phyloP scores from a whole-genome alignment of 35 echinoderm and acorn worm species.

The Apostichopus japonicus region DNA sequence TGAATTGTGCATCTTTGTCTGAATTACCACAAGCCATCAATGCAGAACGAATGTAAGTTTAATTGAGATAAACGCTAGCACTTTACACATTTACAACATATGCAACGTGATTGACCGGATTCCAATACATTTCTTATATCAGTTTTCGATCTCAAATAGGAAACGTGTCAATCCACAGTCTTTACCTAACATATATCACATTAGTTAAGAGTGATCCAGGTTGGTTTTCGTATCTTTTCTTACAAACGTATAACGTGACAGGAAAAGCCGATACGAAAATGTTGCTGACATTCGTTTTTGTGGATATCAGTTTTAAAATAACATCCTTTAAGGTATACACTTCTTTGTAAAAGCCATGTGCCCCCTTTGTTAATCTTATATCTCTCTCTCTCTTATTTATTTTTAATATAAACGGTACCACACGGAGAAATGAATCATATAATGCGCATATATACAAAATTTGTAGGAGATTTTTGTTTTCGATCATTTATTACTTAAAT shows the following conservation, averaged over 20 bases:
- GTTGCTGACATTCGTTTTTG: too few relatives aligned
- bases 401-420: neutral
- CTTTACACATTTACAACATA: neutral
- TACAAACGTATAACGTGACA: too few relatives aligned
- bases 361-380: neutral
- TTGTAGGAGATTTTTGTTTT: neutral
- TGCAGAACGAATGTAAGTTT: neutral
- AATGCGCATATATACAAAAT: neutral
- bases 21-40: neutral
- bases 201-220: neutral
- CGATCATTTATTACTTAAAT: neutral
- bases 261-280: too few relatives aligned
- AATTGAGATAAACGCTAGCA: neutral
- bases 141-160: neutral
- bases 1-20: neutral
- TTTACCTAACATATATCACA: neutral
- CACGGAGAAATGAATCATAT: neutral
- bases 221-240: too few relatives aligned
- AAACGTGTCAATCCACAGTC: neutral
- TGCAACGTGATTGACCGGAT: too few relatives aligned
- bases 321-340: too few relatives aligned
- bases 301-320: too few relatives aligned
- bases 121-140: neutral
- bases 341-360: too few relatives aligned
- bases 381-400: neutral